phyloP scores from a whole-genome alignment of 2,888 invertebrate species.

The Apotomis capreana region DNA sequence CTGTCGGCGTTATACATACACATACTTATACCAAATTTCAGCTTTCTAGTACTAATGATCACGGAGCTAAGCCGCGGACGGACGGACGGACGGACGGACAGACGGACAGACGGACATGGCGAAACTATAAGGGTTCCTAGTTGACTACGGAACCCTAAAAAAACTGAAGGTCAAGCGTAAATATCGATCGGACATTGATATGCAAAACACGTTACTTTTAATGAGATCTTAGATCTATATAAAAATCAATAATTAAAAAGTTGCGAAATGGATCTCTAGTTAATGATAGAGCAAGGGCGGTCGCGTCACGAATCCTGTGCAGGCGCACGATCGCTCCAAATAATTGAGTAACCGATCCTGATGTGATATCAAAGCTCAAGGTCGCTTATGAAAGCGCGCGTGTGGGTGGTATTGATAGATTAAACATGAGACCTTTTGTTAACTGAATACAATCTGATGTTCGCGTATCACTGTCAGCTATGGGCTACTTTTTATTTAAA shows the following conservation, averaged over 20 bases:
- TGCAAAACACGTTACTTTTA: conserved; percentile 18
- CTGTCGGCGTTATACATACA: no score
- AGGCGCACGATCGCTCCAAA: conserved; percentile 59
- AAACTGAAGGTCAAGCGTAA: not conserved
- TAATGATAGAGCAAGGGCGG: conserved; percentile 63
- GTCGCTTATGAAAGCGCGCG: conserved; percentile 18
- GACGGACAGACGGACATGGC: no score
- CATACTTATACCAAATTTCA: no score
- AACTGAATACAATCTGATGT: not conserved
- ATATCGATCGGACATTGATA: conserved; percentile 16
- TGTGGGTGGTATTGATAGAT: conserved; percentile 15
- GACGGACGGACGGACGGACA: no score
- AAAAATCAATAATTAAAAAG: conserved; percentile 21
- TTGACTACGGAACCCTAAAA: no score
- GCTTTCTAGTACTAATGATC: no score
- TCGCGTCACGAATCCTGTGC: conserved; percentile 58
- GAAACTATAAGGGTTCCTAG: no score
- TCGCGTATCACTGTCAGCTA: no score
- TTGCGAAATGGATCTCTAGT: conserved; percentile 37
- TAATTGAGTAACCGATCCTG: conserved; percentile 59
- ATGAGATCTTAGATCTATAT: conserved; percentile 27
- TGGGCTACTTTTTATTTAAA: no score
- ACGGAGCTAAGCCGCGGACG: no score
- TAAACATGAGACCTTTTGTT: conserved; percentile 12
- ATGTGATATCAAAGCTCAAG: conserved; percentile 26